Evolutionary conservation across 1,140 invertebrate genomes (phyloP).

Genomic region (Pectinophora gossypiella): DNA sequence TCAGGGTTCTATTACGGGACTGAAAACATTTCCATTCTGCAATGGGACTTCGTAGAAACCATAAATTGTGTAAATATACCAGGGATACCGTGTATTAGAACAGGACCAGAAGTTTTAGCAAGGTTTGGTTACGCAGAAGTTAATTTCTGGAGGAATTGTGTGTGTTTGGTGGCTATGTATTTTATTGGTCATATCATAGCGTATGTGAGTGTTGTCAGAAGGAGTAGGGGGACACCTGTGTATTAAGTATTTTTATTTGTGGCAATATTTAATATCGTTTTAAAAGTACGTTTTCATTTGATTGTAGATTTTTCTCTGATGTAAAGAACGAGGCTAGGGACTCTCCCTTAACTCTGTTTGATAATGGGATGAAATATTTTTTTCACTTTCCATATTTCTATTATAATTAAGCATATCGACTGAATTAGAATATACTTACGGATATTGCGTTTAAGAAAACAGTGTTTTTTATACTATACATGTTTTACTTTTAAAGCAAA

Average conservation of each 20-base stretch:
- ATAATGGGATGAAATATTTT: too few species aligned
- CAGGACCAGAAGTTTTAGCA: slow-evolving; percentile 43
- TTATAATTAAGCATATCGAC: too few species aligned
- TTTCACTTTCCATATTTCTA: too few species aligned
- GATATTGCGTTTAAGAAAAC: too few species aligned
- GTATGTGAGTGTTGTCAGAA: slow-evolving; percentile 44
- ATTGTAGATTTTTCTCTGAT: too few species aligned
- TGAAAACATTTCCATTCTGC: slow-evolving; percentile 79
- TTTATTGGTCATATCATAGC: slow-evolving; percentile 43
- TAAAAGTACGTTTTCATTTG: too few species aligned
- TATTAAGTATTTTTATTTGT: slow-evolving; percentile 13
- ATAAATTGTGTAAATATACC: slow-evolving; percentile 57
- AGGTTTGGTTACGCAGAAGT: slow-evolving; percentile 46
- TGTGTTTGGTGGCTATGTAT: slow-evolving; percentile 45
- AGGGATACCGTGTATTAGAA: slow-evolving; percentile 47
- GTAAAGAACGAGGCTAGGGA: too few species aligned
- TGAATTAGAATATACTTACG: too few species aligned
- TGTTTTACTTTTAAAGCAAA: too few species aligned
- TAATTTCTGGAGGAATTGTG: slow-evolving; percentile 47
- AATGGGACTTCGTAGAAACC: slow-evolving; percentile 76
- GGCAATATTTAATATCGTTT: too few species aligned
- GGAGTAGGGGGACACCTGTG: slow-evolving; percentile 37
- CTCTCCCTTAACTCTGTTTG: too few species aligned
- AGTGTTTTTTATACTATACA: too few species aligned
- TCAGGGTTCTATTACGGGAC: slow-evolving; percentile 81